Conservation (phyloP, 2,113 vertebrate genomes). For the Epinephelus cyanopodus region DNA sequence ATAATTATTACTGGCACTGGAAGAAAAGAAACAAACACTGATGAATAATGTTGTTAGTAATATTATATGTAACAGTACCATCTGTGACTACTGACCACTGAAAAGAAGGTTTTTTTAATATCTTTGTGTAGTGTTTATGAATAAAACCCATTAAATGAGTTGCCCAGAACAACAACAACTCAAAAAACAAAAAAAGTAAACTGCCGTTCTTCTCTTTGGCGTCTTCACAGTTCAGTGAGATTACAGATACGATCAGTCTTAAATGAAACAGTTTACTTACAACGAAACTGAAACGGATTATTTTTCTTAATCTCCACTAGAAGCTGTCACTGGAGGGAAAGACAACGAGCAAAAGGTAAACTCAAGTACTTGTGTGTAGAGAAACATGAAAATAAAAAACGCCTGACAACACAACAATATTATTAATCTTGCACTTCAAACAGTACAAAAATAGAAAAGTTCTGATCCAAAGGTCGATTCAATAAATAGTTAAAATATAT, state of each 20-base stretch:
- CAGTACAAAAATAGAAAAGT: slow-evolving; percentile 97
- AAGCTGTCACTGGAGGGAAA: slow-evolving; percentile 14
- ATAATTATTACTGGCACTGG: slow-evolving; percentile 57
- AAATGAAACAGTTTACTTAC: background rate
- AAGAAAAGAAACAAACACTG: slow-evolving; percentile 1
- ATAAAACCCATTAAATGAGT: slow-evolving; percentile 13
- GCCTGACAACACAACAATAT: slow-evolving; percentile 46
- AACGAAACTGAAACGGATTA: background rate
- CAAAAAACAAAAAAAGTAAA: slow-evolving; percentile 25
- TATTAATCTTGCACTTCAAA: slow-evolving; percentile 79
- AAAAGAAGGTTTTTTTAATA: slow-evolving; percentile 2
- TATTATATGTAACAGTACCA: slow-evolving; percentile 25
- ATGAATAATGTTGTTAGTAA: slow-evolving; percentile 3
- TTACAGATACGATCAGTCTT: slow-evolving; percentile 10
- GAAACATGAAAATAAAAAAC: slow-evolving; percentile 12
- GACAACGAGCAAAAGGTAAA: slow-evolving; percentile 37
- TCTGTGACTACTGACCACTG: slow-evolving; percentile 26
- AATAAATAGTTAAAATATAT: slow-evolving; percentile 91
- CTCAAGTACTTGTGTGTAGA: slow-evolving; percentile 61
- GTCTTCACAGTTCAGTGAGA: slow-evolving; percentile 76
- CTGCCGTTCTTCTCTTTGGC: slow-evolving; percentile 45
- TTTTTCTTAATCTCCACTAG: background rate
- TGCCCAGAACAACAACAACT: background rate
- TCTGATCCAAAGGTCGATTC: slow-evolving; percentile 90
- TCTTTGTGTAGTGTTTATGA: slow-evolving; percentile 29